phyloP scores from a whole-genome alignment of 2,888 invertebrate genomes.

The Endomychus coccineus region DNA sequence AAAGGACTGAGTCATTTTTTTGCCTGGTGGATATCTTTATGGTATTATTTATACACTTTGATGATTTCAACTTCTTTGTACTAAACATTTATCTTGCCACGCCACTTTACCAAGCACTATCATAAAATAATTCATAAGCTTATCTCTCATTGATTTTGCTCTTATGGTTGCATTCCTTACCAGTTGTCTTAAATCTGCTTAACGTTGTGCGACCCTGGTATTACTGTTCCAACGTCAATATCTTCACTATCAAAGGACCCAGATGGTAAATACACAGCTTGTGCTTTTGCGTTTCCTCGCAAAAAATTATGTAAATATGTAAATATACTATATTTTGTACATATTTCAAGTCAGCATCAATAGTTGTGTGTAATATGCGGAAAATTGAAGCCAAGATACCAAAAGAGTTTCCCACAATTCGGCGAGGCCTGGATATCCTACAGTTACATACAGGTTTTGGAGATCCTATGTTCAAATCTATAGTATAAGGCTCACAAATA shows the following conservation, averaged over 20 bases:
- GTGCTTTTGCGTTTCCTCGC: constrained; percentile 9
- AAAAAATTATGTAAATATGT: constrained; percentile 11
- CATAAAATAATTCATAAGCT: no score
- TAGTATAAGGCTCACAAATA: no score
- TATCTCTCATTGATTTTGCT: no score
- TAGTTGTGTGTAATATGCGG: no score
- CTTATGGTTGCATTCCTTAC: constrained; percentile 6
- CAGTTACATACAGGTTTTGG: constrained; percentile 10
- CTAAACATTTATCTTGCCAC: no score
- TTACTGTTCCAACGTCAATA: constrained; percentile 12
- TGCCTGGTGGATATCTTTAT: constrained; percentile 4
- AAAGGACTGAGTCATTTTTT: not conserved
- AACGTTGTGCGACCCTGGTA: constrained; percentile 11
- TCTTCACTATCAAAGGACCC: constrained; percentile 12
- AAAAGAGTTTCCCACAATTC: constrained; percentile 7
- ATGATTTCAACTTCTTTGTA: constrained; percentile 9
- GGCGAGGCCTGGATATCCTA: constrained; percentile 7
- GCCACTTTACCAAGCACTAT: no score
- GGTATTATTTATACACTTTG: constrained; percentile 10
- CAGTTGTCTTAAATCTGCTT: constrained; percentile 12
- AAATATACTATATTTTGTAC: constrained; percentile 13
- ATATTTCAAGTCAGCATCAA: constrained; percentile 10
- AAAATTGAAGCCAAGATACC: no score
- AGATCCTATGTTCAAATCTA: constrained; percentile 12
- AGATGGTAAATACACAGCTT: constrained; percentile 11